Percentiles rank a stretch among this genome's conserved stretches.
Conservation (phyloP, 2,888 invertebrate species). For the Ichneumoninae sp. region DNA sequence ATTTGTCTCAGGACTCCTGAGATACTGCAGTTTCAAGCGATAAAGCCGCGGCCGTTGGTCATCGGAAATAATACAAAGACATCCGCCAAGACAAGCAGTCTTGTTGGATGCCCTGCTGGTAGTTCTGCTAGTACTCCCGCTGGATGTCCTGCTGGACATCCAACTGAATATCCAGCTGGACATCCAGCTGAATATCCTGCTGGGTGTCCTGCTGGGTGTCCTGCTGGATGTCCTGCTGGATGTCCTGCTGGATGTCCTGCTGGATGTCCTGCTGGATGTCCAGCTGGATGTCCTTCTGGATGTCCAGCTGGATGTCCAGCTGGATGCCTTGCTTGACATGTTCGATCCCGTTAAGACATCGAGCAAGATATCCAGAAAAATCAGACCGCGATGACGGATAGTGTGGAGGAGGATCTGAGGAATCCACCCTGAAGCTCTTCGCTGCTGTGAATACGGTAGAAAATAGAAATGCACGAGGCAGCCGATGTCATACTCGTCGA, state of each 20-base stretch:
- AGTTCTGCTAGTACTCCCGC: too few species aligned
- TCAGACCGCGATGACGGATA: background rate
- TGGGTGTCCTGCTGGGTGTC: too few species aligned
- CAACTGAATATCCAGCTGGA: too few species aligned
- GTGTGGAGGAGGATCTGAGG: background rate
- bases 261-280: too few species aligned
- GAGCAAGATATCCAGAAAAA: background rate
- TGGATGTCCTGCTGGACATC: too few species aligned
- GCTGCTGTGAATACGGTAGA: conserved; percentile 73
- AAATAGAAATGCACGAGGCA: conserved; percentile 74
- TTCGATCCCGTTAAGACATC: background rate
- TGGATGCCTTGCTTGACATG: too few species aligned
- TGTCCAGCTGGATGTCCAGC: too few species aligned
- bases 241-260: too few species aligned
- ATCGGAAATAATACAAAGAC: background rate
- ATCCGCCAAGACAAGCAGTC: background rate
- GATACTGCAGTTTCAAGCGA: conserved; percentile 21
- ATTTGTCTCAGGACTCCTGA: conserved; percentile 53
- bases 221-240: too few species aligned
- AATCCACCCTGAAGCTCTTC: conserved; percentile 12
- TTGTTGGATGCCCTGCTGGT: too few species aligned
- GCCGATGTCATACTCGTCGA: conserved; percentile 71
- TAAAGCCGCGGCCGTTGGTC: conserved; percentile 34
- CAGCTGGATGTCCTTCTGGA: too few species aligned
- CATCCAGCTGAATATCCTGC: too few species aligned